phyloP scores from a whole-genome alignment of 2,113 vertebrate species.

The Sebastes schlegelii region DNA sequence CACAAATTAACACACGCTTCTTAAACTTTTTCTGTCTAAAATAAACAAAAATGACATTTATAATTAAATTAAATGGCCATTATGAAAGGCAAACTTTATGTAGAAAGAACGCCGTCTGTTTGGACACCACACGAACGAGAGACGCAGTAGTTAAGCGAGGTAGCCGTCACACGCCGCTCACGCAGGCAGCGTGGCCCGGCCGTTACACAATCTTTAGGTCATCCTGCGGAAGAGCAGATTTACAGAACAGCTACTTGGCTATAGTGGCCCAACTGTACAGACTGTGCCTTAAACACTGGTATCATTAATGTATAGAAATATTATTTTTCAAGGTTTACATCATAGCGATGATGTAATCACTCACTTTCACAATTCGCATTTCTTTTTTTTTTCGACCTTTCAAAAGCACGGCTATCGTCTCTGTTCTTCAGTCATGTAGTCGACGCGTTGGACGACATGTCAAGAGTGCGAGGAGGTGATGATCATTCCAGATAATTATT shows the following conservation, averaged over 20 bases:
- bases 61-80: too few species aligned
- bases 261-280: slow-evolving; percentile 41
- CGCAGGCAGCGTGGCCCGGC: too few species aligned
- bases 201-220: neutral
- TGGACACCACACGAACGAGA: too few species aligned
- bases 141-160: too few species aligned
- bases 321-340: slow-evolving; percentile 53
- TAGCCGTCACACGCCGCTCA: too few species aligned
- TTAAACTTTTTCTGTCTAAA: too few species aligned
- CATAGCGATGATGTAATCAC: slow-evolving; percentile 8
- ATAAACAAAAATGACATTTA: too few species aligned
- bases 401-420: neutral
- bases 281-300: slow-evolving; percentile 79
- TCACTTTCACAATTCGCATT: slow-evolving; percentile 10
- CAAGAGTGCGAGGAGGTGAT: neutral
- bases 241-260: slow-evolving; percentile 16
- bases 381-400: too few species aligned
- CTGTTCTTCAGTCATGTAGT: neutral
- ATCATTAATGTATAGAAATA: slow-evolving; percentile 40
- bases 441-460: neutral
- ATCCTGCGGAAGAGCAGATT: slow-evolving; percentile 18
- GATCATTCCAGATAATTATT: slow-evolving; percentile 35
- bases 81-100: too few species aligned
- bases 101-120: too few species aligned
- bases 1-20: too few species aligned